These are phyloP conservation scores for Polypterus senegalus DNA, from an alignment of 2,113 vertebrate species.

Conservation along the genomic window DNA sequence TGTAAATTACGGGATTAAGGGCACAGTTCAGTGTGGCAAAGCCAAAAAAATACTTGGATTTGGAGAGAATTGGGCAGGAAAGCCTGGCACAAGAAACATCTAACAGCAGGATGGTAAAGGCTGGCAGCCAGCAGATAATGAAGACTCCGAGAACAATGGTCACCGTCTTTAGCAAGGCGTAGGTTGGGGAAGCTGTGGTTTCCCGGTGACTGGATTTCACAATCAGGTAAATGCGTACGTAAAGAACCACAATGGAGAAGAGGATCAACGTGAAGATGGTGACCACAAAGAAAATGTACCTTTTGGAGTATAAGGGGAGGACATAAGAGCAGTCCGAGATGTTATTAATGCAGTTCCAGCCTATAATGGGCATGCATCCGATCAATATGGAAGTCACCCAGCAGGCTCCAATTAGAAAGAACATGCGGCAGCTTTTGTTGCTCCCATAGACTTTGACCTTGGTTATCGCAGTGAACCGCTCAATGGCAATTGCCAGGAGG, in stretches of 20 bases:
- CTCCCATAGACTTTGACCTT: slow-evolving; percentile 79
- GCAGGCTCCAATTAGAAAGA: slow-evolving; percentile 81
- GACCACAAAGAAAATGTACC: slow-evolving; percentile 76
- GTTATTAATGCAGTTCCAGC: slow-evolving; percentile 85
- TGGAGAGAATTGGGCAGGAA: slow-evolving; percentile 55
- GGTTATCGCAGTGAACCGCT: slow-evolving; percentile 81
- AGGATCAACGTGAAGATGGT: slow-evolving; percentile 79
- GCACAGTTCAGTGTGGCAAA: slow-evolving; percentile 84
- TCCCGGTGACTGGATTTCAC: slow-evolving; percentile 83
- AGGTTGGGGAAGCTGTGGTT: slow-evolving; percentile 58
- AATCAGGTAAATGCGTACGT: slow-evolving; percentile 78
- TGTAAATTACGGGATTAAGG: slow-evolving; percentile 88
- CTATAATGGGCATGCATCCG: slow-evolving; percentile 78
- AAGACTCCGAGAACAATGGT: slow-evolving; percentile 90
- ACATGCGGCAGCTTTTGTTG: slow-evolving; percentile 76
- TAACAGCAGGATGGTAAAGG: slow-evolving; percentile 78
- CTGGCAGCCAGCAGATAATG: slow-evolving; percentile 85
- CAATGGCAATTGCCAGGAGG: slow-evolving; percentile 84
- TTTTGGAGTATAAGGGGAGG: slow-evolving; percentile 82
- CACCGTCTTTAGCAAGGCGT: slow-evolving; percentile 80
- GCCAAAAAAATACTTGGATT: slow-evolving; percentile 74
- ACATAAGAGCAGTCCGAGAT: slow-evolving; percentile 68
- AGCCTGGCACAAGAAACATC: slow-evolving; percentile 60
- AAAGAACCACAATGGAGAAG: slow-evolving; percentile 73
- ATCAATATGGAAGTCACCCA: slow-evolving; percentile 78